Conservation (phyloP, 2,797 vertebrate species). For the Clarias pachynema region DNA sequence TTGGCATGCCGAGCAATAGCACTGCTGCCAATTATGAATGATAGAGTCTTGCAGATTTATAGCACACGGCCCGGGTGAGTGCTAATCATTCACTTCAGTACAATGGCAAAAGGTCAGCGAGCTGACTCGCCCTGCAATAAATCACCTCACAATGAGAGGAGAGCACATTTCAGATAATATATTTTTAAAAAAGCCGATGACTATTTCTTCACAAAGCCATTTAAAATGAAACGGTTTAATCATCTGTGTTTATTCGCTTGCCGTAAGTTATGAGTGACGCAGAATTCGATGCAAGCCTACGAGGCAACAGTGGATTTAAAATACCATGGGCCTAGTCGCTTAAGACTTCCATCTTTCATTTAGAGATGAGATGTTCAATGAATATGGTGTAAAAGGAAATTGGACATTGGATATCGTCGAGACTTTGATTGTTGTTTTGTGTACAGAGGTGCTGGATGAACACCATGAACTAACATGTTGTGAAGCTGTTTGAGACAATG, state of each 20-base stretch:
- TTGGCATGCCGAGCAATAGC: slow-evolving; percentile 8
- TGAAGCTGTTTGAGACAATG: no score
- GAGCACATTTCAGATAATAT: slow-evolving; percentile 38
- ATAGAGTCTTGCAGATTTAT: slow-evolving; percentile 43
- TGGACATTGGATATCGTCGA: neutral
- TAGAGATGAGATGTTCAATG: neutral
- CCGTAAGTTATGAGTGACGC: neutral
- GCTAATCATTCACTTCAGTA: slow-evolving; percentile 58
- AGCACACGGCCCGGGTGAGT: slow-evolving; percentile 34
- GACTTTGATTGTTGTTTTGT: neutral
- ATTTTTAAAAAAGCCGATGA: neutral
- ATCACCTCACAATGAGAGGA: slow-evolving; percentile 50
- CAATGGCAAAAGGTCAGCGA: slow-evolving; percentile 56
- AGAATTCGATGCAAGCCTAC: neutral
- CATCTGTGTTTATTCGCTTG: neutral
- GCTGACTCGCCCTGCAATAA: slow-evolving; percentile 48
- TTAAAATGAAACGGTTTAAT: neutral
- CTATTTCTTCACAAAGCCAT: neutral
- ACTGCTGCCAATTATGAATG: slow-evolving; percentile 48
- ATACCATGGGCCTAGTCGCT: neutral
- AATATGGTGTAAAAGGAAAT: neutral
- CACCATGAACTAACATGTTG: neutral
- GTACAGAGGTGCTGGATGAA: neutral
- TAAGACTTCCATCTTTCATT: neutral
- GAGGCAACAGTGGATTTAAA: neutral